These are phyloP conservation scores for Rana temporaria DNA, from an alignment of 2,113 vertebrate genomes.

Conservation along the genomic window DNA sequence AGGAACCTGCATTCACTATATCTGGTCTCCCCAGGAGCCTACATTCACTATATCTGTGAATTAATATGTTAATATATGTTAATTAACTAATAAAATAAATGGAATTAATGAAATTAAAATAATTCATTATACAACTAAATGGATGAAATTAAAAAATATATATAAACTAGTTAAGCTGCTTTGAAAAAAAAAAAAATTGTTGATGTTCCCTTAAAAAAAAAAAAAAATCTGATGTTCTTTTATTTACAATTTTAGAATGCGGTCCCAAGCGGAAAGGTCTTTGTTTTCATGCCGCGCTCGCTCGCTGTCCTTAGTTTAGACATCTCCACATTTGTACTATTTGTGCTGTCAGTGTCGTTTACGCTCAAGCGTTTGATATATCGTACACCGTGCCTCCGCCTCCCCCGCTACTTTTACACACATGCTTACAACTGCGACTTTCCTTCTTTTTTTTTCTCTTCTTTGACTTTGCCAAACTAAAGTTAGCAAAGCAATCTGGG, in stretches of 20 bases:
- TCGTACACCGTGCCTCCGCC: background rate
- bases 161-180: too few species aligned
- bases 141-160: too few species aligned
- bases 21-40: too few species aligned
- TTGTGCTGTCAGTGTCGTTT: conserved; percentile 25
- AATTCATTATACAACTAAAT: too few species aligned
- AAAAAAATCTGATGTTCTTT: background rate
- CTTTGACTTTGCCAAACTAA: conserved; percentile 34
- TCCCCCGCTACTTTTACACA: background rate
- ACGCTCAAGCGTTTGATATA: conserved; percentile 4
- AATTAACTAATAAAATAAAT: too few species aligned
- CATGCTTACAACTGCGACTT: too few species aligned
- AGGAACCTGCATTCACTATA: too few species aligned
- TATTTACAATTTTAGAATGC: background rate
- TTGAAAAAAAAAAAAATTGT: too few species aligned
- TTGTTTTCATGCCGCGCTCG: background rate
- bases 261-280: background rate
- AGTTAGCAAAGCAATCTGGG: conserved; percentile 1
- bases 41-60: too few species aligned
- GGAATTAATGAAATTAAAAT: too few species aligned
- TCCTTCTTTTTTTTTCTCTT: background rate
- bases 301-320: background rate
- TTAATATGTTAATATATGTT: too few species aligned
- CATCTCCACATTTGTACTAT: background rate
- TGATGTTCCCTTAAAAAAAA: background rate